Conservation (phyloP, 1,140 invertebrate species). For the Lordiphosa collinella region DNA sequence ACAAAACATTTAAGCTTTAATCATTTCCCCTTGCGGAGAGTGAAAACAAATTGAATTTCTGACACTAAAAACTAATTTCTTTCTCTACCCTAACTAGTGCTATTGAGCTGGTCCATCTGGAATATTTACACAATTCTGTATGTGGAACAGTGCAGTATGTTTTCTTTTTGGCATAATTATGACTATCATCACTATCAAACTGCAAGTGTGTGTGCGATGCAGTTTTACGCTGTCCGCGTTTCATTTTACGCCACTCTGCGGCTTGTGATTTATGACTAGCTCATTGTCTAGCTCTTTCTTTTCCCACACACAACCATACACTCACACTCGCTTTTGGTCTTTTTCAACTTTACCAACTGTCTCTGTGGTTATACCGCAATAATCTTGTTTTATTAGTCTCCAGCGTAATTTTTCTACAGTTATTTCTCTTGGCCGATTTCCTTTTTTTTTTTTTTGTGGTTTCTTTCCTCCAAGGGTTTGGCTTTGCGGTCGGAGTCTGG, state of each 20-base stretch:
- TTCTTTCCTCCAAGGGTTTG: constrained; percentile 28
- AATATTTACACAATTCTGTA: constrained; percentile 31
- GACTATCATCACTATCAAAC: constrained; percentile 5
- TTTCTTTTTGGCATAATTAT: constrained; percentile 39
- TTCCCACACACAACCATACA: neutral
- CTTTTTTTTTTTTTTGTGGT: constrained; percentile 10
- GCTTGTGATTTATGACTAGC: constrained; percentile 54
- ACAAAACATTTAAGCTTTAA: neutral
- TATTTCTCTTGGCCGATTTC: constrained; percentile 30
- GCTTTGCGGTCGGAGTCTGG: constrained; percentile 2
- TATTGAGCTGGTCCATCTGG: constrained; percentile 30
- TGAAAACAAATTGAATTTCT: constrained; percentile 43
- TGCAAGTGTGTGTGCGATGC: constrained; percentile 9
- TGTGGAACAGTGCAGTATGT: constrained; percentile 5
- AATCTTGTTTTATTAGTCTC: constrained; percentile 71
- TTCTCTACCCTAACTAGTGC: neutral
- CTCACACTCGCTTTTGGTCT: neutral
- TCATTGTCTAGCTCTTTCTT: constrained; percentile 46
- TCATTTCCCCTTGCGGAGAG: constrained; percentile 1
- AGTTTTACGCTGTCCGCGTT: constrained; percentile 22
- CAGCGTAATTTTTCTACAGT: constrained; percentile 62
- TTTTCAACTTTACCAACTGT: constrained; percentile 23
- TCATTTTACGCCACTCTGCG: constrained; percentile 33
- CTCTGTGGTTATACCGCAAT: constrained; percentile 62
- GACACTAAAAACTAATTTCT: constrained; percentile 12